These are phyloP conservation scores for Crotalus viridis DNA, from an alignment of 2,113 vertebrate genomes.

Conservation along the genomic window DNA sequence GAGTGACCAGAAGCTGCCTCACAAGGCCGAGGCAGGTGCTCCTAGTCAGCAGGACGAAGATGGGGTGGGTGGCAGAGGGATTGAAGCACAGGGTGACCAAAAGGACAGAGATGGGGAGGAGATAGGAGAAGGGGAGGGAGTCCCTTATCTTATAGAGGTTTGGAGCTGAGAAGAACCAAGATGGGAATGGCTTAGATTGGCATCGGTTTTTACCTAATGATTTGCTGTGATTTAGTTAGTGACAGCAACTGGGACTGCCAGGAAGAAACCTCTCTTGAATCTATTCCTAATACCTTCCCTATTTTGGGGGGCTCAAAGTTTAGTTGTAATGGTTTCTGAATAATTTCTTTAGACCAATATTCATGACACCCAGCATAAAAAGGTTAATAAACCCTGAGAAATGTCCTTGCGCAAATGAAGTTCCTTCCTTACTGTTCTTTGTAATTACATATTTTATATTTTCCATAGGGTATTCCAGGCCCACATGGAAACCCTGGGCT, in stretches of 20 bases:
- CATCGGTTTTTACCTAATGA: not conserved
- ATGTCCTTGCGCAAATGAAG: not conserved
- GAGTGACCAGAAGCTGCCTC: not conserved
- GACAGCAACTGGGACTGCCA: not conserved
- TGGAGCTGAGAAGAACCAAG: not conserved
- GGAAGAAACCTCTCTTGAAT: not conserved
- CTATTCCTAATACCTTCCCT: not conserved
- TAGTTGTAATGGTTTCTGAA: not conserved
- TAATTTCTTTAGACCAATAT: not conserved
- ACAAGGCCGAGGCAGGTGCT: not conserved
- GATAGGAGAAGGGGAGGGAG: not conserved
- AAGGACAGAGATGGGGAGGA: not conserved
- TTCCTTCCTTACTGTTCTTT: not conserved
- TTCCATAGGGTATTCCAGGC: constrained; percentile 83
- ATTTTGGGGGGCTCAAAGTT: not conserved
- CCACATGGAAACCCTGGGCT: constrained; percentile 90
- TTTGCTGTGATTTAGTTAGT: not conserved
- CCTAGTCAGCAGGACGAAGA: not conserved
- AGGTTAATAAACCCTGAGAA: constrained; percentile 5
- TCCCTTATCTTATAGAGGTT: not conserved
- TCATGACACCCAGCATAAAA: not conserved
- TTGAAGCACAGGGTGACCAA: not conserved
- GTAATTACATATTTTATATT: not conserved
- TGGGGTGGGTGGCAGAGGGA: not conserved
- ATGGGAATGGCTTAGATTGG: not conserved